phyloP scores from a whole-genome alignment of 2,797 vertebrate species.

The Siniperca scherzeri region DNA sequence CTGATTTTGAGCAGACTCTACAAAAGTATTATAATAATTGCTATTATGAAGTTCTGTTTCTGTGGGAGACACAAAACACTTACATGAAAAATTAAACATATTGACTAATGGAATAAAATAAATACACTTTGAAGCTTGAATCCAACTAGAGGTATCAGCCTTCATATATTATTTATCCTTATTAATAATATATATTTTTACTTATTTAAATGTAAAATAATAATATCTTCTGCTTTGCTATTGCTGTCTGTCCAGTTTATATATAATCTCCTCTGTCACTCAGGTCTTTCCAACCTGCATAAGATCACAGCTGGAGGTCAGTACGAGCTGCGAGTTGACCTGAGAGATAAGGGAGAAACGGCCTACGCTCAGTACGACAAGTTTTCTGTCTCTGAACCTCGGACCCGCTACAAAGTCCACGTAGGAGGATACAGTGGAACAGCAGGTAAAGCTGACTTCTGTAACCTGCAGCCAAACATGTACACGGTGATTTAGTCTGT shows the following conservation, averaged over 20 bases:
- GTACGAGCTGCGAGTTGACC: slow-evolving; percentile 95
- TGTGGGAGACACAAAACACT: background rate
- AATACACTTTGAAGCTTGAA: background rate
- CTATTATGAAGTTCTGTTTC: background rate
- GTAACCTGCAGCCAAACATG: background rate
- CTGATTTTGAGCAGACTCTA: background rate
- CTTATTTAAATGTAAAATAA: background rate
- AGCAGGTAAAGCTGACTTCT: slow-evolving; percentile 86
- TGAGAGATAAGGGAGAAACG: slow-evolving; percentile 89
- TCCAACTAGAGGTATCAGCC: background rate
- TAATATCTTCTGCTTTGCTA: background rate
- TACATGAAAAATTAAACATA: background rate
- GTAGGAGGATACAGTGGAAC: slow-evolving; percentile 96
- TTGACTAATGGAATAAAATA: background rate
- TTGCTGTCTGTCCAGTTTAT: background rate
- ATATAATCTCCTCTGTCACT: slow-evolving; percentile 11
- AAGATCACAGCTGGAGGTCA: slow-evolving; percentile 94
- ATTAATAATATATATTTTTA: background rate
- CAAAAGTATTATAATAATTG: background rate
- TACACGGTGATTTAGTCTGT: background rate
- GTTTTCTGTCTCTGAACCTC: slow-evolving; percentile 91
- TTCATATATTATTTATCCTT: background rate
- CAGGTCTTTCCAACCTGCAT: slow-evolving; percentile 94
- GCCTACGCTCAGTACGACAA: slow-evolving; percentile 94
- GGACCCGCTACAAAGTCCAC: slow-evolving; percentile 91